These are phyloP conservation scores for Cryptomyrus ogoouensis DNA, from an alignment of 2,113 vertebrate species.

Conservation along the genomic window DNA sequence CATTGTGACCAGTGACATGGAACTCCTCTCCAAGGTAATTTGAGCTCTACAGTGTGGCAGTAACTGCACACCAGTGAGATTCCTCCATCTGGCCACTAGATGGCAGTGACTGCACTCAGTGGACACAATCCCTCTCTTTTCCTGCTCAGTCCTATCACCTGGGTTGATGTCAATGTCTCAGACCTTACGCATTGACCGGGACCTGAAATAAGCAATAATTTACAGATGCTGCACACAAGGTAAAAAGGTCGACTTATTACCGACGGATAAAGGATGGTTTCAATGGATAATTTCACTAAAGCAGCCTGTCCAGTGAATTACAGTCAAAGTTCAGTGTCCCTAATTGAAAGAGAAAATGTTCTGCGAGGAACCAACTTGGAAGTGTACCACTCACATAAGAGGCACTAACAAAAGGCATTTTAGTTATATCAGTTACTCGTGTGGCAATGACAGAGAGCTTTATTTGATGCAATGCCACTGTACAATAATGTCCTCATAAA, in stretches of 20 bases:
- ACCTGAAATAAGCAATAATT: constrained; percentile 1
- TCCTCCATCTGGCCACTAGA: constrained; percentile 18
- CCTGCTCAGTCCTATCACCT: background rate
- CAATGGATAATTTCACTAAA: constrained; percentile 40
- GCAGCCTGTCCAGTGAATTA: constrained; percentile 40
- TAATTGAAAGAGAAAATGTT: constrained; percentile 48
- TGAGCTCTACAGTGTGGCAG: too few relatives aligned
- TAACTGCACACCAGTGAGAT: background rate
- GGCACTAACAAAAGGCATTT: constrained; percentile 12
- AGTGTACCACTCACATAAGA: constrained; percentile 29
- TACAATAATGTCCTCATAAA: constrained; percentile 42
- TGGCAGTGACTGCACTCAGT: constrained; percentile 19
- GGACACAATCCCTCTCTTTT: background rate
- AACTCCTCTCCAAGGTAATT: constrained; percentile 12
- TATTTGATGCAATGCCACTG: constrained; percentile 51
- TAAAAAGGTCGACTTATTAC: constrained; percentile 23
- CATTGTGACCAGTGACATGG: constrained; percentile 1
- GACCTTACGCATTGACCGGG: background rate
- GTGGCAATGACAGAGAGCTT: constrained; percentile 32
- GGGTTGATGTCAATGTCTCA: background rate
- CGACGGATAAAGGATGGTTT: constrained; percentile 31
- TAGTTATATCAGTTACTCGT: constrained; percentile 14
- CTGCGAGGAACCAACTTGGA: constrained; percentile 43
- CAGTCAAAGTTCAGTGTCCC: constrained; percentile 32
- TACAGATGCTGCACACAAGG: background rate